A percentile compares a stretch with the other conserved stretches of the same genome.
These are phyloP conservation scores for Chaetodon trifascialis DNA, from an alignment of 2,113 vertebrate species.

Conservation along the genomic window DNA sequence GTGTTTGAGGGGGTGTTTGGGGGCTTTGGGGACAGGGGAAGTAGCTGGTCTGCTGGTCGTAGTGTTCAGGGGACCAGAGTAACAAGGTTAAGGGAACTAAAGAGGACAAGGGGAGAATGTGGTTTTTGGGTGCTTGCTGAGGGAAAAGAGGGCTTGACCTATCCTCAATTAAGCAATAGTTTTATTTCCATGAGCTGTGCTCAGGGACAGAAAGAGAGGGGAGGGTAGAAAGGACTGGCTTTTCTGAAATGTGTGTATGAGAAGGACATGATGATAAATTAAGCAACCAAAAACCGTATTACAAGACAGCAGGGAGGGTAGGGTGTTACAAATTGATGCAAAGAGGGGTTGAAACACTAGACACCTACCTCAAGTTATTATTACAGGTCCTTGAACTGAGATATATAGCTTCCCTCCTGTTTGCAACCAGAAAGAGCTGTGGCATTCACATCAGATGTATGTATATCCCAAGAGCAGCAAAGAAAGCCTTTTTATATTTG, in stretches of 20 bases:
- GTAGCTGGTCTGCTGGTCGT: slow-evolving; percentile 55
- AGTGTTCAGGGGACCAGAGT: slow-evolving; percentile 55
- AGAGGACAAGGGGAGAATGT: slow-evolving; percentile 34
- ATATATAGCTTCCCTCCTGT: slow-evolving; percentile 78
- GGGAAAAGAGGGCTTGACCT: slow-evolving; percentile 82
- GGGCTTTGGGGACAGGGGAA: slow-evolving; percentile 44
- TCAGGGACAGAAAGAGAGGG: slow-evolving; percentile 58
- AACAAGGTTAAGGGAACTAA: slow-evolving; percentile 52
- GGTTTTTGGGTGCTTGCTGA: slow-evolving; percentile 61
- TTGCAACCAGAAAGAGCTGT: slow-evolving; percentile 79
- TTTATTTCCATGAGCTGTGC: slow-evolving; percentile 83
- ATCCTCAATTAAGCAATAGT: slow-evolving; percentile 86
- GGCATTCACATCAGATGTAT: slow-evolving; percentile 75
- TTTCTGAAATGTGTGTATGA: slow-evolving; percentile 67
- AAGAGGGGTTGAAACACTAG: slow-evolving; percentile 84
- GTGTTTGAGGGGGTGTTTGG: slow-evolving; percentile 61
- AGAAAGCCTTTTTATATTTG: slow-evolving; percentile 74
- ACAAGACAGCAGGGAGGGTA: slow-evolving; percentile 68
- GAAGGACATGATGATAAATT: slow-evolving; percentile 67
- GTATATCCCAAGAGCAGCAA: slow-evolving; percentile 79
- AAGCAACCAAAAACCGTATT: slow-evolving; percentile 68
- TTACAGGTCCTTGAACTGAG: slow-evolving; percentile 84
- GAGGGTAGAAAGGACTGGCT: slow-evolving; percentile 33
- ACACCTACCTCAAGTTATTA: slow-evolving; percentile 89
- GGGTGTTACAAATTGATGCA: slow-evolving; percentile 76